Evolutionary conservation across 2,113 vertebrate genomes (phyloP), one percentile per base, ranked within the genome.

Genomic region (Zosterops lateralis): DNA sequence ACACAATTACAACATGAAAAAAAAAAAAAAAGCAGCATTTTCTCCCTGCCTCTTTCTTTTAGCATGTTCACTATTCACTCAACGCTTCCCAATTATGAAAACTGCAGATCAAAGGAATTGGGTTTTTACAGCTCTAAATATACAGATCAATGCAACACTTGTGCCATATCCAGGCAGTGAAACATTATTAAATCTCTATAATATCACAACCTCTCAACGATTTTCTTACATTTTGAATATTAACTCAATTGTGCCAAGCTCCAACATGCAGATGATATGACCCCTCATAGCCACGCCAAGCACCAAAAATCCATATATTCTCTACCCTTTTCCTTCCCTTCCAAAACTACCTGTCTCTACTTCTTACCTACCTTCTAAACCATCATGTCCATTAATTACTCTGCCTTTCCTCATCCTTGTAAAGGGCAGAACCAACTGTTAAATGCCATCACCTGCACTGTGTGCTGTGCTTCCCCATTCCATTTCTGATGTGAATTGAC

Each of bases 1-100:
- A 78, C 68, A 84, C 83, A 47, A 85, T 31, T 40, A 78, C 89
- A 76, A 70, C 84, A 78, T 17, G 40, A 92, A 68, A 81, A 38
- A 38, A 38, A 38, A 38, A 38, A 38, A 38, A 38, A 38, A 10
- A 54, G 45, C 56, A 45, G 0, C 47, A 18, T 66, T 56, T 57
- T 58, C 66, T 92, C 40, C 6, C 57, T 75, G n/a, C 81, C 50
- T 42, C 85, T 64, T 86, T 75, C 83, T 92, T 86, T 57, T 6
- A 86, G 65, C 4, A 0, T 21, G 82, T 4, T 67, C 60, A 15
- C 11, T 38, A 8, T 26, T 79, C 90, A 89, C 71, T 62, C 58
- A 32, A 3, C 0, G 7, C 56, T 53, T 34, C 50, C 18, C 53
- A 64, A 10, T 45, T 19, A 61, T 3, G 19, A 84, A 71, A 91